A percentile compares a stretch with the other conserved stretches of the same genome.
phyloP scores from a whole-genome alignment of 2,888 invertebrate species.

The Hyalella azteca region DNA sequence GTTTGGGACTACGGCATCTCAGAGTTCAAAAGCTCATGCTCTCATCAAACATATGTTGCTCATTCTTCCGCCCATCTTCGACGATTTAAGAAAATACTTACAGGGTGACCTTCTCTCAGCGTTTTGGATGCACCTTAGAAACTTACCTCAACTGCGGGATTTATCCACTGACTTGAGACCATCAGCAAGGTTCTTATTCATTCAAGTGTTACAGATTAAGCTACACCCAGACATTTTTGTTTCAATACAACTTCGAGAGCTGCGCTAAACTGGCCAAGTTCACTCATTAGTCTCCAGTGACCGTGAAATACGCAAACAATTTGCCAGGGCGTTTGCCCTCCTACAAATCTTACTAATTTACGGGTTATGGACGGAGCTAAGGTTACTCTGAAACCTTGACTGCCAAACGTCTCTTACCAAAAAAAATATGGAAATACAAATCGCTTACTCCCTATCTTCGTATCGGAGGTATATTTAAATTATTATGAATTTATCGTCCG shows the following conservation, averaged over 20 bases:
- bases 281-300: conserved; percentile 28
- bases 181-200: conserved; percentile 12
- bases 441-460: no score
- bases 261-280: conserved; percentile 29
- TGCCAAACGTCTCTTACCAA: no score
- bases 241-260: not conserved
- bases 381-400: conserved; percentile 31
- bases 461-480: no score
- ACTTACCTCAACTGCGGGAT: no score
- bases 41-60: not conserved
- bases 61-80: not conserved
- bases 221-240: conserved; percentile 36
- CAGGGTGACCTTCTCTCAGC: no score
- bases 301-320: conserved; percentile 36
- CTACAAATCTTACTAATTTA: conserved; percentile 23
- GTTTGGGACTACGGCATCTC: not conserved
- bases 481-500: no score
- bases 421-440: no score
- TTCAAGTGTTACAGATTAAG: conserved; percentile 32
- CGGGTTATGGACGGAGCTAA: conserved; percentile 20
- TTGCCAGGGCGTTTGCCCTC: conserved; percentile 32
- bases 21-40: not conserved
- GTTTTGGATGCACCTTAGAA: no score
- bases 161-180: no score
- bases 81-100: not conserved